A percentile compares a stretch with the other conserved stretches of the same genome.
phyloP scores from a whole-genome alignment of 1,140 invertebrate genomes.

The Whitmania pigra region DNA sequence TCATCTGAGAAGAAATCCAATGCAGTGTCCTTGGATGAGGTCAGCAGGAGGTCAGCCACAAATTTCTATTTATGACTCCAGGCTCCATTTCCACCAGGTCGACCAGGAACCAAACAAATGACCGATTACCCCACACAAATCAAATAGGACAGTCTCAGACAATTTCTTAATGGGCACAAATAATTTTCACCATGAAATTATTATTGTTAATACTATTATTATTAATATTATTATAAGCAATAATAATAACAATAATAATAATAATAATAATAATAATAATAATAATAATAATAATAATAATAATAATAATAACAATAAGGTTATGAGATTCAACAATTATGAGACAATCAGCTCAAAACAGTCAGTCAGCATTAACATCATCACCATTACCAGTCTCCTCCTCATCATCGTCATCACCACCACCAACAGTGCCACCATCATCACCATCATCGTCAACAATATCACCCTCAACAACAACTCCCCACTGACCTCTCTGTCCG shows the following conservation, averaged over 20 bases:
- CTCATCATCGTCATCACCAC: neutral
- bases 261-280: neutral
- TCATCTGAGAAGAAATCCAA: neutral
- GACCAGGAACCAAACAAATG: neutral
- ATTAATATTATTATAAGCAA: no score
- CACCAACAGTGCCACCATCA: neutral
- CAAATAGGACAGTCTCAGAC: no score
- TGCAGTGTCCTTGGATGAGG: no score
- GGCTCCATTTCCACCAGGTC: no score
- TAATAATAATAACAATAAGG: neutral
- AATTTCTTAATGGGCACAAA: no score
- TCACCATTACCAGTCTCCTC: neutral
- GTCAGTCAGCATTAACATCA: neutral
- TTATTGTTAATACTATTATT: no score
- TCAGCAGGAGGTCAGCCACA: neutral
- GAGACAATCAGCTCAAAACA: neutral
- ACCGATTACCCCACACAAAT: no score
- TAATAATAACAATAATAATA: neutral
- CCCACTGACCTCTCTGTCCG: slow-evolving; percentile 70
- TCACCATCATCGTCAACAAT: neutral
- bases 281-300: neutral
- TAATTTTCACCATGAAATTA: no score
- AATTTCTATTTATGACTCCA: neutral
- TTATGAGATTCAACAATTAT: neutral
- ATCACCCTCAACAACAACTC: neutral